phyloP scores from a whole-genome alignment of 2,113 vertebrate species.

The Neodontobutis hainanensis region DNA sequence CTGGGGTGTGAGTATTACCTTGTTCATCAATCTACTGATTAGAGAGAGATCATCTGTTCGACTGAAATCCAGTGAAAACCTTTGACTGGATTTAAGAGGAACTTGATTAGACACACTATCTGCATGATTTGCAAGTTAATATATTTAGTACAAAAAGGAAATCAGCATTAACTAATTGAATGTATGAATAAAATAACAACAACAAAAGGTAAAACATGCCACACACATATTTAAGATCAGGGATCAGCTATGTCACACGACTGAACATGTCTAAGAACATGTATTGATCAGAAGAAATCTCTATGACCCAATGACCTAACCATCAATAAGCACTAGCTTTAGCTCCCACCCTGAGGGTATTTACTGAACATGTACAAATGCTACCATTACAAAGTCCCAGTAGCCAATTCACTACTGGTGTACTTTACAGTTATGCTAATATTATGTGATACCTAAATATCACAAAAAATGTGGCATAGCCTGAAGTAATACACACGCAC shows the following conservation, averaged over 20 bases:
- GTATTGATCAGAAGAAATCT: no score
- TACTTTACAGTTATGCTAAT: neutral
- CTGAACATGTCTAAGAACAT: no score
- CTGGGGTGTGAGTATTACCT: neutral
- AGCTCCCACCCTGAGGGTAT: neutral
- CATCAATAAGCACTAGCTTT: neutral
- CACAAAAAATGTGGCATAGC: neutral
- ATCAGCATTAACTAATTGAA: neutral
- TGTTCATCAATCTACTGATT: neutral
- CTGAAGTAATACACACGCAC: constrained; percentile 20
- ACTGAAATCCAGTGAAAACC: neutral
- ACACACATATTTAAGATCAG: no score
- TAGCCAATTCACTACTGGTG: neutral
- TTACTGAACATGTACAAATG: constrained; percentile 13
- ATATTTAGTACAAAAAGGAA: neutral
- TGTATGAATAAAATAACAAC: no score
- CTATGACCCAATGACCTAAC: neutral
- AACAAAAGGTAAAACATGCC: no score
- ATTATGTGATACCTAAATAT: no score
- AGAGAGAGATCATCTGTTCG: neutral
- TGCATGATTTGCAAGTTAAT: neutral
- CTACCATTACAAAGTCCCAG: no score
- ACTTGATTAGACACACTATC: neutral
- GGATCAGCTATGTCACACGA: no score
- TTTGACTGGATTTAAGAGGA: neutral